Base-by-base conservation (phyloP, 2,797 vertebrate species). In the Eptatretus atami region DNA sequence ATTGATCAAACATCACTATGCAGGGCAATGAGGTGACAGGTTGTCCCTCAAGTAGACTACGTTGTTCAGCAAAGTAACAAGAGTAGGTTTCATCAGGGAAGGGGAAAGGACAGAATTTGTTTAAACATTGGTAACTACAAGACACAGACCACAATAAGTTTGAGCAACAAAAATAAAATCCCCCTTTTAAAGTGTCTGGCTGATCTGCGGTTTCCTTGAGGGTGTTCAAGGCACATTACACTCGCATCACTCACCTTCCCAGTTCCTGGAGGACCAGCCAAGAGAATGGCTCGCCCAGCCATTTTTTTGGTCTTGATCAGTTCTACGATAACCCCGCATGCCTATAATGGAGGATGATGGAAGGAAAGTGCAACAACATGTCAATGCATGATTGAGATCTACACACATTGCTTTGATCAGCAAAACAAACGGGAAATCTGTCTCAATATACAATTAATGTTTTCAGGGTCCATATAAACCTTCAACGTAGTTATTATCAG, bases 301-400 rank as follows among this genome's bases (percentile, higher is more conserved):
- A 98, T 95, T 73, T 96, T 98, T 77, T 95, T 98, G 67, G 79
- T 82, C 71, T 82, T 88, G 74, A 98, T 96, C 66, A 96, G 75
- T 67, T 98, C 90, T 15, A 95, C 86, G 69, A 96, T 93, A 69
- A 95, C 79, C 2, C 92, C 88, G 73, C 85, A 94, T 19, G 88
- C 90, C 88, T 95, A 1, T 24, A n/a, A 65, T 2, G 12, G 57
- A 3, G 57, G 24, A 12, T 8, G 31, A 44, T 44, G 31, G 31
- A 44, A 44, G 31, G 31, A 44, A 44, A 44, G 31, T 44, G 31
- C 31, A 44, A 44, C 6, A 44, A 44, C 6, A 44, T 44, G 31
- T 44, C 31, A 44, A 44, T 44, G 6, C 31, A 44, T 44, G 31
- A 8, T 5, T 44, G 3, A 44, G 31, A 44, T 44, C 3, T 2